phyloP scores from a whole-genome alignment of 2,113 vertebrate genomes.

The Patagioenas fasciata region DNA sequence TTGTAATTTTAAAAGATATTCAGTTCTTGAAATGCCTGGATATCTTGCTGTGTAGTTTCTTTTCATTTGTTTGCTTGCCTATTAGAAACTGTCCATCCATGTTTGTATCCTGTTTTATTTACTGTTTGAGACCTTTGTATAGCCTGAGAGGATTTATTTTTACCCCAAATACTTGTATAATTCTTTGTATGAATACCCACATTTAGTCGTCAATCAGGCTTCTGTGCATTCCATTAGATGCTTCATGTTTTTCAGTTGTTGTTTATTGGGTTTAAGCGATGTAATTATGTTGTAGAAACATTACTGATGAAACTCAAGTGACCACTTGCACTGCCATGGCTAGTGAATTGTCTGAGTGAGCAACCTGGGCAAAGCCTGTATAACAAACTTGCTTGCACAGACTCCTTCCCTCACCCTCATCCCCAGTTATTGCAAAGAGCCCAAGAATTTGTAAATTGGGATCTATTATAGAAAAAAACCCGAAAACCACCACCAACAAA shows the following conservation, averaged over 20 bases:
- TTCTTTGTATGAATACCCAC: background rate
- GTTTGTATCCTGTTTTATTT: background rate
- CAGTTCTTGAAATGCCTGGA: background rate
- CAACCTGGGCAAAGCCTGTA: background rate
- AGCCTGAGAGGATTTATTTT: background rate
- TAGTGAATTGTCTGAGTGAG: background rate
- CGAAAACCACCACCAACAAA: background rate
- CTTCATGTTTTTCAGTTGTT: background rate
- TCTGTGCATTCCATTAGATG: background rate
- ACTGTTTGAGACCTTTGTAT: background rate
- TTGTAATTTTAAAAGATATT: background rate
- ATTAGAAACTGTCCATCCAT: background rate
- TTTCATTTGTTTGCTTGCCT: background rate
- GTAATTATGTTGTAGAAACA: background rate
- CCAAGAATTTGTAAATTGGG: background rate
- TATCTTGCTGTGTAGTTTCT: background rate
- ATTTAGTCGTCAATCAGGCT: background rate
- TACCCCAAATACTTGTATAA: background rate
- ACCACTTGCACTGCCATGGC: background rate
- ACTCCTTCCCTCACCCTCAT: fast-evolving
- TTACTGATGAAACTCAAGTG: background rate
- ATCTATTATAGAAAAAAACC: background rate
- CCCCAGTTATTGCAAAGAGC: background rate
- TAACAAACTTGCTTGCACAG: background rate
- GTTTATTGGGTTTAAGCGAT: background rate